A percentile compares a stretch with the other conserved stretches of the same genome.
Evolutionary conservation across 23 tunicate species (phyloP).

Genomic region (Ciona savignyi): DNA sequence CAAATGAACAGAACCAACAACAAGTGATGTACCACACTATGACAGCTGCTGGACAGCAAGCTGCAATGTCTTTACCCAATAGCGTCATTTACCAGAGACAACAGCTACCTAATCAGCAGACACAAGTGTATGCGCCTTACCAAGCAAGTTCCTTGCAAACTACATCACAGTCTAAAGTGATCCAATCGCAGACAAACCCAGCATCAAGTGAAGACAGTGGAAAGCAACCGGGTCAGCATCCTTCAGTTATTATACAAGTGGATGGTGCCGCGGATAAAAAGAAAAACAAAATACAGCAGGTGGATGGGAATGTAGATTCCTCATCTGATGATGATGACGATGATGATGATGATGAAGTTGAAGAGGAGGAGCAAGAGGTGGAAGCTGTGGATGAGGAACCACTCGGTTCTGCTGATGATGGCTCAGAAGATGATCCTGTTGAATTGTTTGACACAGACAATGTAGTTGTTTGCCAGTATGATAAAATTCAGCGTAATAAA

Average conservation of each 20-base stretch:
- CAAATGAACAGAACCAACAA: constrained; percentile 3
- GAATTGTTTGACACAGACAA: constrained; percentile 93
- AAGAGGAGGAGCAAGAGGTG: constrained; percentile 46
- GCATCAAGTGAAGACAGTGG: background rate
- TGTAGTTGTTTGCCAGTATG: constrained; percentile 98
- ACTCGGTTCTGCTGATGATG: constrained; percentile 69
- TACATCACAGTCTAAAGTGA: no score
- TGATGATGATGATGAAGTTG: constrained; percentile 85
- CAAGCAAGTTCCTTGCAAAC: no score
- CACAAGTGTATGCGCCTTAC: constrained; percentile 32
- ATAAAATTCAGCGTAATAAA: constrained; percentile 95
- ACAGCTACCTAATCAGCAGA: constrained; percentile 19
- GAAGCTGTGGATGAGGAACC: constrained; percentile 57
- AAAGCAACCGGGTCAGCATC: constrained; percentile 4
- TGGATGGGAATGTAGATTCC: constrained; percentile 49
- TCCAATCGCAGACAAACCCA: no score
- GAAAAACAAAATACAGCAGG: constrained; percentile 31
- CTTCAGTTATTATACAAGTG: constrained; percentile 55
- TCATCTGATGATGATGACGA: constrained; percentile 94
- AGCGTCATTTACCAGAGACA: constrained; percentile 32
- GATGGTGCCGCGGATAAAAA: constrained; percentile 64
- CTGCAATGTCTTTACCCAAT: constrained; percentile 50
- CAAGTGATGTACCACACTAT: constrained; percentile 41
- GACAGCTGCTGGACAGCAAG: constrained; percentile 83
- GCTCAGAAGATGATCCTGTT: constrained; percentile 64